These are phyloP conservation scores for Asarcornis scutulata DNA, from an alignment of 2,113 vertebrate genomes.

Conservation along the genomic window DNA sequence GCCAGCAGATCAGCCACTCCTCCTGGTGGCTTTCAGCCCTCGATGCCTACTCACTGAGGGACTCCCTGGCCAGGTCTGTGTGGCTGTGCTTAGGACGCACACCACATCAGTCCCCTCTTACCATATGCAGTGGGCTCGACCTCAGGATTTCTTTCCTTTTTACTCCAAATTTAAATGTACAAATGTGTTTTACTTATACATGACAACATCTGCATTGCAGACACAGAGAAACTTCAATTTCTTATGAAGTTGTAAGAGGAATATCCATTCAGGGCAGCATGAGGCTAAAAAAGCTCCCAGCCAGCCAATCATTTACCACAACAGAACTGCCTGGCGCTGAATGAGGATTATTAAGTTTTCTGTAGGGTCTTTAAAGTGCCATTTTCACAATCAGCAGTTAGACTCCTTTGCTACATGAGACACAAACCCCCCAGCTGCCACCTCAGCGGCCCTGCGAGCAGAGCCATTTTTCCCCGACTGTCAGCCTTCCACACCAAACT, in stretches of 20 bases:
- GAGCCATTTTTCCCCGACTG: conserved; percentile 10
- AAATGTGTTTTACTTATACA: not conserved
- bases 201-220: not conserved
- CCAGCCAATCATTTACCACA: not conserved
- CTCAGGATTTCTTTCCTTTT: not conserved
- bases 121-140: rapidly evolving
- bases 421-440: not conserved
- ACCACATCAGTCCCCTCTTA: not conserved
- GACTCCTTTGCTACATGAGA: not conserved
- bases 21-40: not conserved
- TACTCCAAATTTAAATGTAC: not conserved
- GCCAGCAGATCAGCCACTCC: not conserved
- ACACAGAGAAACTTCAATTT: not conserved
- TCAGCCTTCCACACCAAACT: not conserved
- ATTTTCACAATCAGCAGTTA: conserved; percentile 37
- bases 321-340: conserved; percentile 12
- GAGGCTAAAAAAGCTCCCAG: not conserved
- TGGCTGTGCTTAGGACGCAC: not conserved
- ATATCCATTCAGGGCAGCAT: not conserved
- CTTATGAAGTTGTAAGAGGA: not conserved
- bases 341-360: conserved; percentile 51
- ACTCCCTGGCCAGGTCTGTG: not conserved
- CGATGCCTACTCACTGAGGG: rapidly evolving
- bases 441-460: conserved; percentile 10
- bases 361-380: conserved; percentile 38